Evolutionary conservation across 1,140 invertebrate genomes (phyloP).

Genomic region (Drosophila neocordata): DNA sequence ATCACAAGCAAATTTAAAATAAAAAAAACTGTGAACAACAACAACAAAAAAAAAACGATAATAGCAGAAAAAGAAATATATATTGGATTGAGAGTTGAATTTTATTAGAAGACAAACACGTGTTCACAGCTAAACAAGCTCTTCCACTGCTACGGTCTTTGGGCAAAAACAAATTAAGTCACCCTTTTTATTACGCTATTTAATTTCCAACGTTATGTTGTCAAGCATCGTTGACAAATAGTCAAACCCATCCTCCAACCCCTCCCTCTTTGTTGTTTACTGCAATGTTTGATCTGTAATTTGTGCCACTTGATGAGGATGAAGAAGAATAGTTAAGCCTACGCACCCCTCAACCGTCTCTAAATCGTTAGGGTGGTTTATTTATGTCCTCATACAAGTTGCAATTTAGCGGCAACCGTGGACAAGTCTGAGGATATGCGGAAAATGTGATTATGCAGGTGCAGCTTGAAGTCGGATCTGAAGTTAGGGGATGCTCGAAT

Average conservation of each 20-base stretch:
- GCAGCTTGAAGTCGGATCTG: constrained; percentile 16
- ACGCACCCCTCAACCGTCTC: constrained; percentile 10
- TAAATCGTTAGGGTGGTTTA: constrained; percentile 59
- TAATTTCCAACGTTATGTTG: constrained; percentile 65
- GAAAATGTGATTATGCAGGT: constrained; percentile 56
- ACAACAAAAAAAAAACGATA: constrained; percentile 5
- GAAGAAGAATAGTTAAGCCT: neutral
- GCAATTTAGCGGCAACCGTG: constrained; percentile 36
- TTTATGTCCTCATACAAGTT: constrained; percentile 48
- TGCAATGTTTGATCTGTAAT: constrained; percentile 57
- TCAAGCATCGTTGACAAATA: constrained; percentile 52
- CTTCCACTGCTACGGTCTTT: constrained; percentile 2
- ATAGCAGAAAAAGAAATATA: constrained; percentile 44
- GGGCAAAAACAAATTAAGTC: constrained; percentile 67
- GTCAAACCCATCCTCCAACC: constrained; percentile 36
- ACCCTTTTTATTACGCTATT: constrained; percentile 67
- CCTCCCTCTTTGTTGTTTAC: neutral
- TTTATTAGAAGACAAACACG: constrained; percentile 65
- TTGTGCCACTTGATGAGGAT: constrained; percentile 55
- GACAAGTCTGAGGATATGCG: constrained; percentile 37
- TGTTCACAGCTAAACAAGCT: constrained; percentile 55
- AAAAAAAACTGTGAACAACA: constrained; percentile 18
- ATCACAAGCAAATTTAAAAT: constrained; percentile 41
- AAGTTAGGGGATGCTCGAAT: neutral
- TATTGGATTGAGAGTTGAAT: constrained; percentile 18